Evolutionary conservation across 2,113 vertebrate species (phyloP).

Genomic region (Prietella phreatophila): DNA sequence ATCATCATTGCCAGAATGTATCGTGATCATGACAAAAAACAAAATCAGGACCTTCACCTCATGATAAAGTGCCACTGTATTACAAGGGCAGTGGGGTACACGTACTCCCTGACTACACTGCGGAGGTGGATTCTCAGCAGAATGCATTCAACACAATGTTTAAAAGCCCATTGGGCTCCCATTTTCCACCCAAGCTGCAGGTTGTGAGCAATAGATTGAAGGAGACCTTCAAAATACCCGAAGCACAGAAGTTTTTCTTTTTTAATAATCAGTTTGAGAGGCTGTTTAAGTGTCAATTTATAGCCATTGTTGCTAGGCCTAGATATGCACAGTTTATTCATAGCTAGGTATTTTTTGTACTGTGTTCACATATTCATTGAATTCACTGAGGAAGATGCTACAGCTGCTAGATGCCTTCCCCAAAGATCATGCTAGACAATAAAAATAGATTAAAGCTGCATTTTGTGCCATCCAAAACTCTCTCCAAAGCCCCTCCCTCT

Average conservation of each 20-base stretch:
- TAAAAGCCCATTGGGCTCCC: background rate
- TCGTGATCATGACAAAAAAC: background rate
- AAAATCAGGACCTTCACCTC: background rate
- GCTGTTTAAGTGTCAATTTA: background rate
- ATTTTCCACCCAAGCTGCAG: background rate
- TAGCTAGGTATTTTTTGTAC: background rate
- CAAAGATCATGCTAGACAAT: background rate
- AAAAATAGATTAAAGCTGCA: background rate
- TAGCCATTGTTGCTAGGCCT: background rate
- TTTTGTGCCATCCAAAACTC: background rate
- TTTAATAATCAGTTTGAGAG: background rate
- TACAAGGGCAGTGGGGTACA: background rate
- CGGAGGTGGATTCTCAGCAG: background rate
- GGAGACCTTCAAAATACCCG: background rate
- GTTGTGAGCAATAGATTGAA: background rate
- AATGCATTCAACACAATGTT: background rate
- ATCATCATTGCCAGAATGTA: background rate
- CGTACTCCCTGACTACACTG: background rate
- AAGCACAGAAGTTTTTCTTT: background rate
- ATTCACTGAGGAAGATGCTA: background rate
- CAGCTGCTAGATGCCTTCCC: background rate
- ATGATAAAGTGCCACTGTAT: too few relatives aligned
- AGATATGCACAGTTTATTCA: background rate
- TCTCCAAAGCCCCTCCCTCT: background rate
- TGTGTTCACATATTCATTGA: background rate